These are phyloP conservation scores for Novumbra hubbsi DNA, from an alignment of 2,797 vertebrate genomes.

Conservation along the genomic window DNA sequence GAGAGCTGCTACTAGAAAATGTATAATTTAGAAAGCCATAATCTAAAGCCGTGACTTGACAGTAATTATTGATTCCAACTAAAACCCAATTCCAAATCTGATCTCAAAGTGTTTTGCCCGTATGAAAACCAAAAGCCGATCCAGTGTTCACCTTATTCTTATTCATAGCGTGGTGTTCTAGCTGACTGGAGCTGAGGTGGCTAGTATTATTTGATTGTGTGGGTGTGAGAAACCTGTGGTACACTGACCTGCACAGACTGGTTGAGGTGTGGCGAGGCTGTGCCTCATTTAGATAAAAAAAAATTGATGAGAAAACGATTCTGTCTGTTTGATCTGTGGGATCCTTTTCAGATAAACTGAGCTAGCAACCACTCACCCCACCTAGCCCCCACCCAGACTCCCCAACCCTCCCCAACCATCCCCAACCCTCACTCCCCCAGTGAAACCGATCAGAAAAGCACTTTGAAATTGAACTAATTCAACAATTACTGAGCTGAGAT, in stretches of 20 bases:
- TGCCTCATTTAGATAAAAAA: conserved; percentile 32
- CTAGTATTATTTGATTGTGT: background rate
- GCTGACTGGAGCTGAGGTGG: background rate
- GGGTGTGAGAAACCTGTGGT: conserved; percentile 4
- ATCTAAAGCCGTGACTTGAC: background rate
- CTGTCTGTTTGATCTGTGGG: conserved; percentile 51
- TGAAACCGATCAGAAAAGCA: conserved; percentile 53
- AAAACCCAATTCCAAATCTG: background rate
- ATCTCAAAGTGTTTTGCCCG: background rate
- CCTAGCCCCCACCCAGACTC: background rate
- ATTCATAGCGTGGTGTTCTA: background rate
- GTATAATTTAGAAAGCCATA: background rate
- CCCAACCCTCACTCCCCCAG: conserved; percentile 19
- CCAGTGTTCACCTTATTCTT: background rate
- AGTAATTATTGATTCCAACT: background rate
- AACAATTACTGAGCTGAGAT: conserved; percentile 56
- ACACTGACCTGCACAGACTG: conserved; percentile 2
- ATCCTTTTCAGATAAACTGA: conserved; percentile 35
- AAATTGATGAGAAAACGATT: conserved; percentile 40
- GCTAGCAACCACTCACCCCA: background rate
- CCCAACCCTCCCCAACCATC: background rate
- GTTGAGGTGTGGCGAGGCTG: background rate
- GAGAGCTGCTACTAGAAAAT: background rate
- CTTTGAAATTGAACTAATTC: conserved; percentile 69
- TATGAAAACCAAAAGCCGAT: background rate